Evolutionary conservation across 2,888 invertebrate genomes (phyloP), one percentile per base, ranked within the genome.

Genomic region (Dorcus parallelipipedus): DNA sequence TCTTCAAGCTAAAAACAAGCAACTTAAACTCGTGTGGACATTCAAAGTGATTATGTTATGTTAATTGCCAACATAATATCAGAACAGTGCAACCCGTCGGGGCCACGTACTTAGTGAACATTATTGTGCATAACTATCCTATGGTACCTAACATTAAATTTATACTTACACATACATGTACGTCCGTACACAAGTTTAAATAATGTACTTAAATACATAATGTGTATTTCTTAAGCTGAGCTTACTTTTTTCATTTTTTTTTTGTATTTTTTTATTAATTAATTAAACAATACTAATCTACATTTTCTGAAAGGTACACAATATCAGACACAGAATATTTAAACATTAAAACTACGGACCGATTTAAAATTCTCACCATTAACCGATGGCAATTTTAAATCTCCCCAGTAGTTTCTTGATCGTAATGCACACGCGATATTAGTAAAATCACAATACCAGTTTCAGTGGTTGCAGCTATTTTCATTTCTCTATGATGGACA

Each of bases 241-340:
- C 67, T 70, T 67, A 52, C 39, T 58, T 58, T 68, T 69, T 70
- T 14, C 69, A 69, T 71, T 71, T 67, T 50, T 67, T 50, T 59
- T 62, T 68, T 67, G 67, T 69, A 60, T 62, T 57, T 66, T 66
- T 66, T 64, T 62, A 67, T 66, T 69, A 65, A 65, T 69, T 66
- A 67, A 65, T 65, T 69, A 71, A 74, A 74, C 73, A 73, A 75
- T 72, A 72, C 73, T 74, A 75, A 73, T 65, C 66, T 74, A 71
- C 69, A 69, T 71, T 71, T 71, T 73, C 71, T 71, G 70, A 57
- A 73, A 77, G 76, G 76, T 77, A 77, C 77, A 76, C 74, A 76
- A 76, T 77, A 74, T 77, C 76, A 75, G 76, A 77, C 76, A 76
- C 72, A 74, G 73, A 75, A 72, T 69, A 70, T 45, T 69, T 63